Conservation (phyloP, 2,888 invertebrate species). For the Dynastes grantii region DNA sequence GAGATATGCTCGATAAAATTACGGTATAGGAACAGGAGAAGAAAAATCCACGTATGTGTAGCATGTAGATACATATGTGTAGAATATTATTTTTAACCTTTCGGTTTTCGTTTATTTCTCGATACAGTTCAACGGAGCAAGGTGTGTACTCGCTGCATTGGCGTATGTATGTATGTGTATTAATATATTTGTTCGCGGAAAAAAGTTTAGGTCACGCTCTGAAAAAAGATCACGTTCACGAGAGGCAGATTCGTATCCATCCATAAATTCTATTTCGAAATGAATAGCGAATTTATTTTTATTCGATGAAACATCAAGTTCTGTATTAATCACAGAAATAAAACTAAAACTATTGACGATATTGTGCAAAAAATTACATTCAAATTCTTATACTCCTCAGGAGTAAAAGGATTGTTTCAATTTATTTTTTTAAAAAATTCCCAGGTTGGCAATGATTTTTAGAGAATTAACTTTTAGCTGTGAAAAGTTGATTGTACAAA, state of each 20-base stretch:
- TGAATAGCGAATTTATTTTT: background rate
- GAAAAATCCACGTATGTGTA: background rate
- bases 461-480: too few species aligned
- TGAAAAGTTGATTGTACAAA: too few species aligned
- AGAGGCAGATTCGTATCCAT: background rate
- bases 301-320: background rate
- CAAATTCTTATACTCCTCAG: too few species aligned
- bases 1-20: constrained; percentile 36
- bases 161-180: background rate
- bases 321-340: background rate
- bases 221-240: constrained; percentile 13
- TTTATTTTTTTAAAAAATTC: too few species aligned
- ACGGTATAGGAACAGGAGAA: constrained; percentile 8
- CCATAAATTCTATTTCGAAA: constrained; percentile 15
- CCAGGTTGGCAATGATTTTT: too few species aligned
- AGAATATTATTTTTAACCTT: constrained; percentile 9
- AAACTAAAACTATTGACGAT: background rate
- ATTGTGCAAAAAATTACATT: too few species aligned
- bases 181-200: constrained; percentile 22
- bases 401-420: too few species aligned
- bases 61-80: background rate
- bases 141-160: constrained; percentile 11
- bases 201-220: constrained; percentile 19
- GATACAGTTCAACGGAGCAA: constrained; percentile 22
- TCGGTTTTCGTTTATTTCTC: constrained; percentile 15